Evolutionary conservation across 2,888 invertebrate species (phyloP).

Genomic region (Nephrotoma appendiculata): DNA sequence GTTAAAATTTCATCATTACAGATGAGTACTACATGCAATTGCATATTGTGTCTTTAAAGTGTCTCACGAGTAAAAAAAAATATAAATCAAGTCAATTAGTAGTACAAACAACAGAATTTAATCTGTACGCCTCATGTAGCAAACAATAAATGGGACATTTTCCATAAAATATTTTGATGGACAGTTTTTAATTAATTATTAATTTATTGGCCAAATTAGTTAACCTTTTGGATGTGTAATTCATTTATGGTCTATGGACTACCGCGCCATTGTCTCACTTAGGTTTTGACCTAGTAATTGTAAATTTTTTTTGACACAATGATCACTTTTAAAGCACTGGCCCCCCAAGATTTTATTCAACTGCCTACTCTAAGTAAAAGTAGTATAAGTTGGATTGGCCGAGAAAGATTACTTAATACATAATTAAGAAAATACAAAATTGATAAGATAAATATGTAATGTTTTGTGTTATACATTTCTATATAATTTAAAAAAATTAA

Average conservation of each 20-base stretch:
- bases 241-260: not conserved
- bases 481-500: not conserved
- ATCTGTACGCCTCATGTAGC: not conserved
- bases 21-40: too few species aligned
- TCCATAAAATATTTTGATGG: not conserved
- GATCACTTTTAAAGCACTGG: not conserved
- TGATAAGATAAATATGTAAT: not conserved
- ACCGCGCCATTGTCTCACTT: not conserved
- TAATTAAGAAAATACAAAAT: not conserved
- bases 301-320: not conserved
- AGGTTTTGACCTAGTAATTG: not conserved
- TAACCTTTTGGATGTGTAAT: not conserved
- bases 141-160: not conserved
- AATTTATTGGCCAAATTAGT: not conserved
- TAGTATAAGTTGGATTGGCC: not conserved
- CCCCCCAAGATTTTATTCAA: not conserved
- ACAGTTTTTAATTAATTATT: not conserved
- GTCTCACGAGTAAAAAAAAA: too few species aligned
- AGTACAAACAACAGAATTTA: not conserved
- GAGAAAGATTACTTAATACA: not conserved
- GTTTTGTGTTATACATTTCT: not conserved
- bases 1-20: too few species aligned
- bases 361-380: not conserved
- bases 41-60: too few species aligned
- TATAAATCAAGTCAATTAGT: not conserved